A percentile compares a stretch with the other conserved stretches of the same genome.
Conservation (phyloP, 30 jellyfish, hydroid and myxozoan genomes). For the Clytia hemisphaerica region DNA sequence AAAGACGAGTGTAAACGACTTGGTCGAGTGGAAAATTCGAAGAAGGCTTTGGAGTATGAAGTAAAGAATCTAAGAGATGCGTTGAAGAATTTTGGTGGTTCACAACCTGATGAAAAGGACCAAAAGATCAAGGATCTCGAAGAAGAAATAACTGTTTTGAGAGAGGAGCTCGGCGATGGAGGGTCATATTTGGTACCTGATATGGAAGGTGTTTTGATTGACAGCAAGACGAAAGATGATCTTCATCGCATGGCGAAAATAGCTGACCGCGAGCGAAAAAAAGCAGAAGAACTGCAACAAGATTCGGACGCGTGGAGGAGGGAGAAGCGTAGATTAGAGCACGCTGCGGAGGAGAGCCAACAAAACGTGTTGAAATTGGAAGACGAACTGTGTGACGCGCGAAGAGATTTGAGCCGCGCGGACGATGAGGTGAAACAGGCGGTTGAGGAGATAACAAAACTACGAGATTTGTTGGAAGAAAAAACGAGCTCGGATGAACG, state of each 20-base stretch:
- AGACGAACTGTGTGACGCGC: background rate
- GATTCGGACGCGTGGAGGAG: slow-evolving; percentile 29
- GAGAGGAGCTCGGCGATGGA: slow-evolving; percentile 3
- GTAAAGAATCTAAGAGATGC: background rate
- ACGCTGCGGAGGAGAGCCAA: background rate
- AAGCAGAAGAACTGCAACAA: slow-evolving; percentile 14
- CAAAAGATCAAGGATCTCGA: slow-evolving; percentile 7
- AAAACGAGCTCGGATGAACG: slow-evolving; percentile 22
- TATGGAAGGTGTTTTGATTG: too few relatives aligned
- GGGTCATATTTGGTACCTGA: too few relatives aligned
- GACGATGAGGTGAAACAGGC: slow-evolving; percentile 34
- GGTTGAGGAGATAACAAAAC: slow-evolving; percentile 53
- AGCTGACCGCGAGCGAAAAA: slow-evolving; percentile 23
- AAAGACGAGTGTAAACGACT: slow-evolving; percentile 35
- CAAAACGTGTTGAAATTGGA: too few relatives aligned
- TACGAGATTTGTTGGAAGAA: slow-evolving; percentile 12
- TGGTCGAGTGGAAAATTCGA: slow-evolving; percentile 1
- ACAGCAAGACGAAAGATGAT: background rate
- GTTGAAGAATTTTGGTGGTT: slow-evolving; percentile 1
- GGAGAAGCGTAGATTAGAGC: background rate
- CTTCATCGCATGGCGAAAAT: background rate
- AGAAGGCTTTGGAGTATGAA: slow-evolving; percentile 14
- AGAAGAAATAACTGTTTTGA: background rate
- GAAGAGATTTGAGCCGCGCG: background rate
- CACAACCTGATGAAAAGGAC: background rate